A percentile compares a stretch with the other conserved stretches of the same genome.
Conservation (phyloP, 2,797 vertebrate species). For the Channallabes apus region DNA sequence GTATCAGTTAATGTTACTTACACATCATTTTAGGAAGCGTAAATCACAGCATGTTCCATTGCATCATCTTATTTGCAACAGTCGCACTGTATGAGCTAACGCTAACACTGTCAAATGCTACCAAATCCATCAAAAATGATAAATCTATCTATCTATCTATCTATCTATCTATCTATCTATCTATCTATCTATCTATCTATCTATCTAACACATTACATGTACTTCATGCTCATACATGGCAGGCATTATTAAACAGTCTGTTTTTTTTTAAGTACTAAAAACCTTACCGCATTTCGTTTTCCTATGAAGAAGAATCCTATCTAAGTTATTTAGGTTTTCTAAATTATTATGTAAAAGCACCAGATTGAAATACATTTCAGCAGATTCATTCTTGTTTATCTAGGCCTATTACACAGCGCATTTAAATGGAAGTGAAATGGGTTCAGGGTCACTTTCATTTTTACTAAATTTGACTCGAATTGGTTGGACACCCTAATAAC, state of each 20-base stretch:
- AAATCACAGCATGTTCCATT: too few relatives aligned
- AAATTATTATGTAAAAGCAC: constrained; percentile 16
- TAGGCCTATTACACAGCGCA: constrained; percentile 5
- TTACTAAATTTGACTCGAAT: constrained; percentile 12
- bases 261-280: neutral
- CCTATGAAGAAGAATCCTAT: neutral
- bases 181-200: too few relatives aligned
- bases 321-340: neutral
- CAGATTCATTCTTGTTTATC: neutral
- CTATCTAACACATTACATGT: too few relatives aligned
- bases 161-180: too few relatives aligned
- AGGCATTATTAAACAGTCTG: neutral
- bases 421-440: constrained; percentile 9
- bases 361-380: constrained; percentile 5
- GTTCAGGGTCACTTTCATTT: constrained; percentile 25
- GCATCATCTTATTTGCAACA: too few relatives aligned
- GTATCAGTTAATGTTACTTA: too few relatives aligned
- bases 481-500: constrained; percentile 21
- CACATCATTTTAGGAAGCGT: too few relatives aligned
- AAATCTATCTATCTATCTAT: too few relatives aligned
- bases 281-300: neutral
- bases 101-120: too few relatives aligned
- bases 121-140: too few relatives aligned
- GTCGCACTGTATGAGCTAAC: too few relatives aligned
- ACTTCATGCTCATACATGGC: too few relatives aligned